Evolutionary conservation across 1,140 invertebrate species (phyloP), one percentile per base, ranked within the genome.

Genomic region (Diprion similis): DNA sequence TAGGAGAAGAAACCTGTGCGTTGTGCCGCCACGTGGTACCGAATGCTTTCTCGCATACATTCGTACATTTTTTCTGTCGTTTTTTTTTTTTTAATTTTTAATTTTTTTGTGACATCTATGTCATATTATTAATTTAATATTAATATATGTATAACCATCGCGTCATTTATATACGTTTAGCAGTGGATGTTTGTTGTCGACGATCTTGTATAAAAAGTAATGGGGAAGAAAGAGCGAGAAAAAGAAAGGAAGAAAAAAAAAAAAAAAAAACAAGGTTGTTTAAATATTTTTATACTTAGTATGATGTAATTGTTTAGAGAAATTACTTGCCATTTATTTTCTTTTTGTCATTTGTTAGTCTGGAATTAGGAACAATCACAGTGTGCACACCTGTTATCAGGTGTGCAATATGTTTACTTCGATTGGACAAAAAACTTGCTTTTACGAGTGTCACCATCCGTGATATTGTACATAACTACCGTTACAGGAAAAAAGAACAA

Each of bases 1-100:
- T 70, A 46, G 46, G 15, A 11, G 66, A 59, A 59, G n/a, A 59
- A 45, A 68, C 19, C 66, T 68, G 18, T 68, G 66, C 66, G 37
- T 76, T 76, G 71, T 80, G 74, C 73, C 73, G 80, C 76, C 74
- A 78, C 73, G 76, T 74, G 77, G 76, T 80, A 74, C 73, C 77
- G 74, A 78, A 81, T 81, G 79, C 78, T 76, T 80, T 73, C 74
- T 74, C 72, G 79, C 79, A 78, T 67, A 78, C 75, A 77, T 68
- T 59, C 51, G 66, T 75, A 68, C 71, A 65, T 68, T 45, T 73
- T 67, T 73, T 17, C 15, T 46, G 9, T 10, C 13, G 19, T 66
- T 64, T 64, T 51, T 64, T 64, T 19, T 68, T 68, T 45, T 68
- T 68, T 59, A 8, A 8, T 18, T 64, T 64, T 9, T 11, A 9